A percentile compares a stretch with the other conserved stretches of the same genome.
phyloP scores from a whole-genome alignment of 2,113 vertebrate species.

The Tylochromis polylepis region DNA sequence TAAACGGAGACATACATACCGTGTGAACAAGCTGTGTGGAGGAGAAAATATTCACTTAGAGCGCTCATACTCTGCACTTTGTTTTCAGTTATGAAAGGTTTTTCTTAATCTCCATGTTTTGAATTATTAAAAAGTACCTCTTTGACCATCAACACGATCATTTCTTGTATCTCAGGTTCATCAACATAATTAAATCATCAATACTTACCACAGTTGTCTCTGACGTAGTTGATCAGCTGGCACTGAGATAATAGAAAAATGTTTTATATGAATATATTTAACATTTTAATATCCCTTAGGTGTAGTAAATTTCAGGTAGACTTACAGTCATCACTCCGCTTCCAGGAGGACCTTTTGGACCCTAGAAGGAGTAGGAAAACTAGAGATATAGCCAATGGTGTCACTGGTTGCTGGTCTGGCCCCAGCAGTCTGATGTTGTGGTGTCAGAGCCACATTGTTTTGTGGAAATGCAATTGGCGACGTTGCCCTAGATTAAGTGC shows the following conservation, averaged over 20 bases:
- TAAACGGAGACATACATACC: slow-evolving; percentile 49
- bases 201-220: slow-evolving; percentile 81
- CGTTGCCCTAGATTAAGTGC: not conserved
- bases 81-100: not conserved
- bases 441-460: not conserved
- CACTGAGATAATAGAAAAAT: slow-evolving; percentile 45
- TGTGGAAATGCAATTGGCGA: not conserved
- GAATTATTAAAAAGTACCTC: not conserved
- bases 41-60: not conserved
- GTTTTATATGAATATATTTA: not conserved
- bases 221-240: slow-evolving; percentile 75
- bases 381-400: not conserved
- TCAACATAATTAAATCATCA: not conserved
- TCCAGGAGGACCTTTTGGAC: slow-evolving; percentile 74
- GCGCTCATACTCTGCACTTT: not conserved
- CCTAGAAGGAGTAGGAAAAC: slow-evolving; percentile 62
- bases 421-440: not conserved
- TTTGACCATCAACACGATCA: not conserved
- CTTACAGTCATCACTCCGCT: slow-evolving; percentile 66
- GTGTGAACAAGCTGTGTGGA: slow-evolving; percentile 67
- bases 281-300: not conserved
- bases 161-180: not conserved
- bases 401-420: not conserved
- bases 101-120: not conserved
- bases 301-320: not conserved